These are phyloP conservation scores for Ochotona curzoniae DNA, from an alignment of 2,113 vertebrate genomes.

Conservation along the genomic window DNA sequence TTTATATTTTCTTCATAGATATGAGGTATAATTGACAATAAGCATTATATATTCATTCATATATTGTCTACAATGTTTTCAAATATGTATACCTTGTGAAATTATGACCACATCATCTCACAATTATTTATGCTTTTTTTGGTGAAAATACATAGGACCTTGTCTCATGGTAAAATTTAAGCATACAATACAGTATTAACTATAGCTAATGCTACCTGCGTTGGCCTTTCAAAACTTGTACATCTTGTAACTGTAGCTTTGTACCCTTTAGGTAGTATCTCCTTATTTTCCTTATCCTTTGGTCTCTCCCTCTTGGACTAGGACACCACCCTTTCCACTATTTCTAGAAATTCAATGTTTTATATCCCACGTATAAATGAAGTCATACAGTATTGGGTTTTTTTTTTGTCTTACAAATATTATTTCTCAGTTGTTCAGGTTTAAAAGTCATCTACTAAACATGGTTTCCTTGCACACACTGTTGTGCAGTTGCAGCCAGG, in stretches of 20 bases:
- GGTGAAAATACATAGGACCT: not conserved
- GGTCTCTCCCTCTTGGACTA: not conserved
- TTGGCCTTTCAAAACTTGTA: not conserved
- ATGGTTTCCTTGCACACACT: not conserved
- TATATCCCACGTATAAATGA: not conserved
- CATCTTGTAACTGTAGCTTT: not conserved
- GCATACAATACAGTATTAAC: not conserved
- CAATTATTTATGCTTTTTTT: not conserved
- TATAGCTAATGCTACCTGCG: not conserved
- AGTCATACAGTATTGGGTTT: not conserved
- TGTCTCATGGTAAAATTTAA: not conserved
- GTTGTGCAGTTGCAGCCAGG: not conserved
- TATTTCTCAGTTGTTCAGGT: not conserved
- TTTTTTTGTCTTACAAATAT: not conserved
- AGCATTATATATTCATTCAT: not conserved
- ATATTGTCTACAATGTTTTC: not conserved
- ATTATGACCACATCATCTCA: not conserved
- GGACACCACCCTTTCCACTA: not conserved
- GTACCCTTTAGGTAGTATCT: not conserved
- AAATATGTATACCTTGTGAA: not conserved
- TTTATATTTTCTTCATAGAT: not conserved
- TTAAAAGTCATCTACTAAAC: slow-evolving; percentile 12
- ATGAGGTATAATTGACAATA: not conserved
- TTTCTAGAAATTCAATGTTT: not conserved
- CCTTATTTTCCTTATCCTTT: not conserved